Conservation (phyloP, 2,797 vertebrate genomes). For the Anableps anableps region DNA sequence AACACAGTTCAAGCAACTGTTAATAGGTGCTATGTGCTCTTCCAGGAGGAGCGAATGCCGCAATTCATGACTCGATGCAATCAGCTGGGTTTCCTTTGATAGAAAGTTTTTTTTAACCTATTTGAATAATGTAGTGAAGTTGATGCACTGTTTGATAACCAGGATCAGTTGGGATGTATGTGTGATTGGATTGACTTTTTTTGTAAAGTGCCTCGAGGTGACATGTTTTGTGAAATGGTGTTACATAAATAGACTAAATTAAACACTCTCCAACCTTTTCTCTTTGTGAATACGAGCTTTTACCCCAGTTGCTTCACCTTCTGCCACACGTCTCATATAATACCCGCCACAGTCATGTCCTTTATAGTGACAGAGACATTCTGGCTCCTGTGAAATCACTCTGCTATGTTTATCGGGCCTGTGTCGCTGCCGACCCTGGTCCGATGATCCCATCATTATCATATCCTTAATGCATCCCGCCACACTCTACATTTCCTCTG, state of each 20-base stretch:
- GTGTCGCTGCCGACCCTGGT: conserved; percentile 33
- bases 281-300: background rate
- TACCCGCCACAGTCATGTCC: conserved; percentile 1
- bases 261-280: background rate
- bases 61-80: background rate
- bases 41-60: background rate
- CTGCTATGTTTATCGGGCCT: conserved; percentile 27
- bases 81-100: background rate
- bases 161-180: background rate
- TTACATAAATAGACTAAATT: background rate
- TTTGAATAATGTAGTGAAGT: background rate
- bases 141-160: background rate
- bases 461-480: conserved; percentile 76
- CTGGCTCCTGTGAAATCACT: conserved; percentile 45
- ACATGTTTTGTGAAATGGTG: background rate
- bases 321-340: conserved; percentile 8
- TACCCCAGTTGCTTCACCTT: background rate
- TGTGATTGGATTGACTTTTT: background rate
- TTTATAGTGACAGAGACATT: conserved; percentile 24
- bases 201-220: background rate
- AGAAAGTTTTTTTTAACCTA: background rate
- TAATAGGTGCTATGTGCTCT: background rate
- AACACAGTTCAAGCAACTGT: background rate
- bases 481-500: conserved; percentile 71
- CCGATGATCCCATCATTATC: conserved; percentile 71